phyloP scores from a whole-genome alignment of 1,140 invertebrate genomes.

The Megathymus violae region DNA sequence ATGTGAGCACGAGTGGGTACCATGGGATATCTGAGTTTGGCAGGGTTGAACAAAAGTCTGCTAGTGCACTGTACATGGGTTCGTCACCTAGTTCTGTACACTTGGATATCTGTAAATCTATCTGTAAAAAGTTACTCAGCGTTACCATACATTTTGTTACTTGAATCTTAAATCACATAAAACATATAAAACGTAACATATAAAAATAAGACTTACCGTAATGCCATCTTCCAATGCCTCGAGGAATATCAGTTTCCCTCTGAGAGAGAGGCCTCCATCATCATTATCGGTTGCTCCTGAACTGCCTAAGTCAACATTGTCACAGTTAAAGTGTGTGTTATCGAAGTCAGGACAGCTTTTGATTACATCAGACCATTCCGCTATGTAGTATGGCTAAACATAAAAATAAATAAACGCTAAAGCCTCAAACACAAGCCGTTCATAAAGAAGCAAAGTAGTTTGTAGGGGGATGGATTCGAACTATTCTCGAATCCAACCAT shows the following conservation, averaged over 20 bases:
- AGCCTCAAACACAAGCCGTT: too few species aligned
- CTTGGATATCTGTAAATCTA: constrained; percentile 61
- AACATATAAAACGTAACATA: too few species aligned
- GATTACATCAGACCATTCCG: constrained; percentile 24
- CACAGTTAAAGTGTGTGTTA: constrained; percentile 8
- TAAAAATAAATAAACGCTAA: too few species aligned
- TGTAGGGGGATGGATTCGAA: too few species aligned
- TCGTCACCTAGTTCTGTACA: constrained; percentile 57
- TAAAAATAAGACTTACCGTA: neutral
- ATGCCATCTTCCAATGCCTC: constrained; percentile 6
- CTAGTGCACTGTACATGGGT: constrained; percentile 50
- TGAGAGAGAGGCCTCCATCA: neutral
- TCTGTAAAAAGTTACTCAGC: constrained; percentile 45
- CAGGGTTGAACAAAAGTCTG: constrained; percentile 57
- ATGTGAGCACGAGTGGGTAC: constrained; percentile 50
- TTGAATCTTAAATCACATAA: too few species aligned
- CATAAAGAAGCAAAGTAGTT: too few species aligned
- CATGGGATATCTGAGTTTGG: constrained; percentile 62
- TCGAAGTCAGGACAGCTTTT: constrained; percentile 19
- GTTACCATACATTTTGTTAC: too few species aligned
- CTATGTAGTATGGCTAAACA: constrained; percentile 27
- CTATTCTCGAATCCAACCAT: too few species aligned
- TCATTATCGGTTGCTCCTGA: neutral
- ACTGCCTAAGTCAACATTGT: constrained; percentile 9
- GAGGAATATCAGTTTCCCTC: constrained; percentile 4